Conservation (phyloP, 2,797 vertebrate species). For the Brotogeris chrysoptera region DNA sequence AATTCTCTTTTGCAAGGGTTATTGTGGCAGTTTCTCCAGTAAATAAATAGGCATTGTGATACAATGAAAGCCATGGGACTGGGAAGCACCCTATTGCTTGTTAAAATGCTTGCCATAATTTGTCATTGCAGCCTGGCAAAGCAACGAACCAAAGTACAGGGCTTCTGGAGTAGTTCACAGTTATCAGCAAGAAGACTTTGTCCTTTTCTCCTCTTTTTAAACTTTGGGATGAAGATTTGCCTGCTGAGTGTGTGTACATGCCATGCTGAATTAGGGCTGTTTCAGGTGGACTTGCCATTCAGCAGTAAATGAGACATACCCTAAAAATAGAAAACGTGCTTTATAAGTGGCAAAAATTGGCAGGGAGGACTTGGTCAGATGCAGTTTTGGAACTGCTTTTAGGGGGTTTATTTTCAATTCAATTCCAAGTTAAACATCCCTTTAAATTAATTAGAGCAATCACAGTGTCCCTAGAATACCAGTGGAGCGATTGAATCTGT, state of each 20-base stretch:
- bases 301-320: background rate
- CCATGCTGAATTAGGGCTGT: background rate
- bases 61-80: background rate
- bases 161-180: background rate
- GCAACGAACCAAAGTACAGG: background rate
- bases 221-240: background rate
- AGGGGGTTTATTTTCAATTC: background rate
- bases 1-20: background rate
- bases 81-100: background rate
- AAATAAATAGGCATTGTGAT: background rate
- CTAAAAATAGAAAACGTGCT: background rate
- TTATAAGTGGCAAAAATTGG: background rate
- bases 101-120: background rate
- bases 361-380: background rate
- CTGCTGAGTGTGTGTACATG: background rate
- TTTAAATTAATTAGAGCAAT: slow-evolving; percentile 47
- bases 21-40: background rate
- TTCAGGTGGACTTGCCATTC: background rate
- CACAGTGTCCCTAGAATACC: background rate
- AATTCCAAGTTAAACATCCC: background rate
- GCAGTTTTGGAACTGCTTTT: slow-evolving; percentile 21
- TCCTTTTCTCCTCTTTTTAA: background rate
- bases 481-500: background rate
- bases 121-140: background rate
- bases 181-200: background rate